Percentiles rank a stretch among this genome's conserved stretches.
These are phyloP conservation scores for Acrobasis suavella DNA, from an alignment of 2,888 invertebrate genomes.

Conservation along the genomic window DNA sequence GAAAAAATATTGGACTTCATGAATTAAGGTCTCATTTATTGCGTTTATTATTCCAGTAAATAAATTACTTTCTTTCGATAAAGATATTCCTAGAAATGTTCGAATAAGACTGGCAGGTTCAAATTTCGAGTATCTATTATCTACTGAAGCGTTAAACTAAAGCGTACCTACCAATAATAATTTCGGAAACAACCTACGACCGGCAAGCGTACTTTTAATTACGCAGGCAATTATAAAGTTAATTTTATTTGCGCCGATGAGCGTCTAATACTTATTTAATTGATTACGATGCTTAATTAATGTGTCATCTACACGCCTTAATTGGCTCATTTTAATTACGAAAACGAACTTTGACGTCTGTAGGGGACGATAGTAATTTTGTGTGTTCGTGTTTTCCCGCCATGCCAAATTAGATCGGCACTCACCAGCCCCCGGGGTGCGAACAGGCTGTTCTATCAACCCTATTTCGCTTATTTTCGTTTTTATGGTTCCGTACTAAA, in stretches of 20 bases:
- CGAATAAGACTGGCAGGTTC: too few relatives aligned
- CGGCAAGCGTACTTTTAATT: slow-evolving; percentile 28
- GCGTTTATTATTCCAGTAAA: too few relatives aligned
- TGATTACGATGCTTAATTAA: slow-evolving; percentile 53
- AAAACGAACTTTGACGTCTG: slow-evolving; percentile 23
- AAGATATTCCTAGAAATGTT: too few relatives aligned
- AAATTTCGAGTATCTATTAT: too few relatives aligned
- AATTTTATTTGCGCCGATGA: slow-evolving; percentile 40
- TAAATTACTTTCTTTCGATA: too few relatives aligned
- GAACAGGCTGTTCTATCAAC: slow-evolving; percentile 51
- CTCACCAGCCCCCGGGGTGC: slow-evolving; percentile 43
- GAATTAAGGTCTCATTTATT: too few relatives aligned
- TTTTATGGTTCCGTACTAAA: slow-evolving; percentile 32
- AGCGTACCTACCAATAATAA: too few relatives aligned
- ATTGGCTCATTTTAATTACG: slow-evolving; percentile 45
- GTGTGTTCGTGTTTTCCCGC: slow-evolving; percentile 42
- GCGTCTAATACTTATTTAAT: slow-evolving; percentile 46
- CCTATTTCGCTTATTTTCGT: slow-evolving; percentile 54
- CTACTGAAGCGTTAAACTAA: too few relatives aligned
- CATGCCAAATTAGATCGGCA: slow-evolving; percentile 59
- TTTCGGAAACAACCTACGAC: not conserved
- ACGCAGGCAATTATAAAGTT: slow-evolving; percentile 42
- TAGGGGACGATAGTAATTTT: slow-evolving; percentile 37
- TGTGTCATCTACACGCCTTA: slow-evolving; percentile 46
- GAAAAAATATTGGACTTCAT: too few relatives aligned